These are phyloP conservation scores for Diadema setosum DNA, from an alignment of 35 echinoderm and acorn worm genomes.

Conservation along the genomic window DNA sequence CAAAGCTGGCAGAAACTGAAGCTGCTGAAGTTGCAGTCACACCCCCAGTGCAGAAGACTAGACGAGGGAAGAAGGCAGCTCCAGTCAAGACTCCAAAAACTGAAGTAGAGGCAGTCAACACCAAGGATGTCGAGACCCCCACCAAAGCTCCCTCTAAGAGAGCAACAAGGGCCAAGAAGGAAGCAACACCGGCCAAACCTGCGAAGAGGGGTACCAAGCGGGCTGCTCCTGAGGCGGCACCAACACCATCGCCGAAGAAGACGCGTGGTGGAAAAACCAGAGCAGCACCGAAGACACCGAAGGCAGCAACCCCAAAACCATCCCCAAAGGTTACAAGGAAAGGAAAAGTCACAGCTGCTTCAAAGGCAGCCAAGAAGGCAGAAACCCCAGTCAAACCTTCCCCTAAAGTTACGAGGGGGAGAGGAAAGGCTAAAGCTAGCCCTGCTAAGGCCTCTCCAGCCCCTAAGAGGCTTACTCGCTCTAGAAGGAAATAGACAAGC, in stretches of 20 bases:
- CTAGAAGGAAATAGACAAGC: neutral
- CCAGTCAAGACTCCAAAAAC: neutral
- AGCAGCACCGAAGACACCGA: constrained; percentile 5
- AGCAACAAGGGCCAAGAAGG: neutral
- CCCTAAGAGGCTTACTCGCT: neutral
- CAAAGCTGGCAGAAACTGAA: neutral
- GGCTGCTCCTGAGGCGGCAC: neutral
- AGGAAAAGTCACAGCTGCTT: constrained; percentile 3
- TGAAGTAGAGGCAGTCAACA: neutral
- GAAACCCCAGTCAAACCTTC: constrained; percentile 1
- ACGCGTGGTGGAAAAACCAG: constrained; percentile 17
- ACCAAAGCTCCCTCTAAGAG: neutral
- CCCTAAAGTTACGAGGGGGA: neutral
- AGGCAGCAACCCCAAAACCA: neutral
- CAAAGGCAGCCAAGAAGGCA: neutral
- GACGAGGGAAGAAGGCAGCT: constrained; percentile 38
- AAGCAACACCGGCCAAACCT: neutral
- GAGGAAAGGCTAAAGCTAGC: neutral
- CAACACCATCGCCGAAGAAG: constrained; percentile 52
- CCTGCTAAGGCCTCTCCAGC: neutral
- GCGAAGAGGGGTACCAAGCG: constrained; percentile 9
- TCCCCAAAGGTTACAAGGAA: constrained; percentile 25
- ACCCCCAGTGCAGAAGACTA: constrained; percentile 51
- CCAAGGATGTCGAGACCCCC: neutral
- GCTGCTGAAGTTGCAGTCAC: constrained; percentile 13